Percentiles rank a stretch among this genome's conserved stretches.
These are phyloP conservation scores for Oligia latruncula DNA, from an alignment of 2,888 invertebrate genomes.

Conservation along the genomic window DNA sequence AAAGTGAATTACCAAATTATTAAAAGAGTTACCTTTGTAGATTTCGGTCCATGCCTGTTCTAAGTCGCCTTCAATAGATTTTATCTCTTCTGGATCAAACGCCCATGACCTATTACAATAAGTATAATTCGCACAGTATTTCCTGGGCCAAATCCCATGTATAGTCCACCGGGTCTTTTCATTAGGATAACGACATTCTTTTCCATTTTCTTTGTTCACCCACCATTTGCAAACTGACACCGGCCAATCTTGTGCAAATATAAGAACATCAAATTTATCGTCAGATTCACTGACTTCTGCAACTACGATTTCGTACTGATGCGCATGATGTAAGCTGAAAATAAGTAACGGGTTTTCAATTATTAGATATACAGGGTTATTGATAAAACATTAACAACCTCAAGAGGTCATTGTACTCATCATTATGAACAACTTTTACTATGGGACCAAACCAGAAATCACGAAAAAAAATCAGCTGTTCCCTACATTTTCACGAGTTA, in stretches of 20 bases:
- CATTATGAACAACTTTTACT: too few species aligned
- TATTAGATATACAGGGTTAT: background rate
- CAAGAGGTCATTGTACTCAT: too few species aligned
- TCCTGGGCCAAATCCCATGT: slow-evolving; percentile 30
- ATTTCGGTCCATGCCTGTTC: slow-evolving; percentile 16
- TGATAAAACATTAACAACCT: too few species aligned
- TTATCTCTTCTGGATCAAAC: slow-evolving; percentile 14
- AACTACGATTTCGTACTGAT: background rate
- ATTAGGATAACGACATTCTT: background rate
- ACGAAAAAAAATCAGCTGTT: too few species aligned
- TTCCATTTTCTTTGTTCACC: background rate
- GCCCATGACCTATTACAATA: slow-evolving; percentile 16
- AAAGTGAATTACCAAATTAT: background rate
- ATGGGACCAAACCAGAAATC: too few species aligned
- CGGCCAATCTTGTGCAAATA: slow-evolving; percentile 15
- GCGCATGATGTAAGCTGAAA: slow-evolving; percentile 8
- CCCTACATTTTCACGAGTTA: too few species aligned
- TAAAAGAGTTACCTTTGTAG: slow-evolving; percentile 85
- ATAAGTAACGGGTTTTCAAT: background rate
- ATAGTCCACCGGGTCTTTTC: slow-evolving; percentile 25
- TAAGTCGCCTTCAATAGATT: slow-evolving; percentile 9
- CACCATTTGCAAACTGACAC: slow-evolving; percentile 7
- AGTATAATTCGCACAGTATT: background rate
- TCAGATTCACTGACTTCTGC: background rate
- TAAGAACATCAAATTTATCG: background rate